phyloP scores from a whole-genome alignment of 2,888 invertebrate species.

The Helobdella robusta region DNA sequence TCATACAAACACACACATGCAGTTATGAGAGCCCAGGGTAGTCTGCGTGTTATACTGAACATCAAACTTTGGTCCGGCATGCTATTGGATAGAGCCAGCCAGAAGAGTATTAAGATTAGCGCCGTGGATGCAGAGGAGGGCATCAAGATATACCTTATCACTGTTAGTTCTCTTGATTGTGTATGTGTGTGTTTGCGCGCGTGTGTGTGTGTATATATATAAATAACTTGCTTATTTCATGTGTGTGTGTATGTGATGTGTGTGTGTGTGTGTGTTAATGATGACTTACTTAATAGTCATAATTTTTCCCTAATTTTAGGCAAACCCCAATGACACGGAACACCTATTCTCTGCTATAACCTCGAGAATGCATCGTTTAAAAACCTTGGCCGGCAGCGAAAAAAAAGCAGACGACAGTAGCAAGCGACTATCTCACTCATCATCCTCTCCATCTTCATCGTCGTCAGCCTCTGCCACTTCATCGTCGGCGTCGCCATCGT shows the following conservation, averaged over 20 bases:
- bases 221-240: too few relatives aligned
- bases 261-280: not conserved
- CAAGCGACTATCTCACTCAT: too few relatives aligned
- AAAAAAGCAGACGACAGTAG: too few relatives aligned
- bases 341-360: conserved; percentile 59
- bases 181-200: too few relatives aligned
- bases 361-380: conserved; percentile 49
- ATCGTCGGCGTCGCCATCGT: too few relatives aligned
- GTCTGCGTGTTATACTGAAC: conserved; percentile 77
- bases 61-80: conserved; percentile 87
- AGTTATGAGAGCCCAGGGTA: conserved; percentile 80
- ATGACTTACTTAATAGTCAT: not conserved
- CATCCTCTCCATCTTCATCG: too few relatives aligned
- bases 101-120: conserved; percentile 76
- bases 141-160: conserved; percentile 74
- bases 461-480: too few relatives aligned
- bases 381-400: conserved; percentile 11
- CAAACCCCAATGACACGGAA: conserved; percentile 63
- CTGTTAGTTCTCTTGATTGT: too few relatives aligned
- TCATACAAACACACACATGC: conserved; percentile 21
- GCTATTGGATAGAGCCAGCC: conserved; percentile 76
- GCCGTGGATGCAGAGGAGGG: conserved; percentile 58
- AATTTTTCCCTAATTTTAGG: conserved; percentile 47
- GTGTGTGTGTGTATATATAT: too few relatives aligned
- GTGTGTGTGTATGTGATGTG: too few relatives aligned